phyloP scores from a whole-genome alignment of 2,113 vertebrate species.

The Aspidoscelis tigris region DNA sequence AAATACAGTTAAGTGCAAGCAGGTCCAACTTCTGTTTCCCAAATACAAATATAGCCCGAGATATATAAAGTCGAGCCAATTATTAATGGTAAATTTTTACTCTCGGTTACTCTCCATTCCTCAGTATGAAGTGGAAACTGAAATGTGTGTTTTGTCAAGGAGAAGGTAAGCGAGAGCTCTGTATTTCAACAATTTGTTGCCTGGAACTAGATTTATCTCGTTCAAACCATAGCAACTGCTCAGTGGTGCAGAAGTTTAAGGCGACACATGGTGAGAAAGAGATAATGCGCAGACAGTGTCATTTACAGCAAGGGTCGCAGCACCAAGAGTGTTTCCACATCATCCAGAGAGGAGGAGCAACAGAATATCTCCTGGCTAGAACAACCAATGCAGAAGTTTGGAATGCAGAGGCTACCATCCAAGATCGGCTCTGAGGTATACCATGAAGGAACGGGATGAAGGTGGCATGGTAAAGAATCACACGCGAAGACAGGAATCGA shows the following conservation, averaged over 20 bases:
- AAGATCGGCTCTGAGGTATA: neutral
- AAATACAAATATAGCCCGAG: neutral
- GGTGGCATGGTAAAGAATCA: neutral
- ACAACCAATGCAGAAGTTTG: neutral
- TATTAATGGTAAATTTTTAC: slow-evolving; percentile 5
- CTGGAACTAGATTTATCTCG: slow-evolving; percentile 21
- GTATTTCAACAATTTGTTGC: slow-evolving; percentile 15
- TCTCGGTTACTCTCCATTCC: neutral
- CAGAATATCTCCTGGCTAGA: no score
- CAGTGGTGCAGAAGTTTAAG: slow-evolving; percentile 19
- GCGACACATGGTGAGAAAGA: slow-evolving; percentile 1
- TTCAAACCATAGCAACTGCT: slow-evolving; percentile 30
- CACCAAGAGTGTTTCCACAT: neutral
- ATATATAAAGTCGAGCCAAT: slow-evolving; percentile 29
- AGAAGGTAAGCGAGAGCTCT: neutral
- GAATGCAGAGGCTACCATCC: neutral
- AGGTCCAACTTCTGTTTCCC: neutral
- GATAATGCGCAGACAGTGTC: slow-evolving; percentile 6
- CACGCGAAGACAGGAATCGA: neutral
- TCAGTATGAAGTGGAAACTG: neutral
- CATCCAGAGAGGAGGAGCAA: neutral
- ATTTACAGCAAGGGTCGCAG: slow-evolving; percentile 15
- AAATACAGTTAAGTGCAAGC: no score
- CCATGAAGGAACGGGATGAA: neutral
- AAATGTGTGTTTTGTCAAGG: neutral